Percentiles rank a stretch among this genome's conserved stretches.
Evolutionary conservation across 2,113 vertebrate genomes (phyloP).

Genomic region (Gallinago media): DNA sequence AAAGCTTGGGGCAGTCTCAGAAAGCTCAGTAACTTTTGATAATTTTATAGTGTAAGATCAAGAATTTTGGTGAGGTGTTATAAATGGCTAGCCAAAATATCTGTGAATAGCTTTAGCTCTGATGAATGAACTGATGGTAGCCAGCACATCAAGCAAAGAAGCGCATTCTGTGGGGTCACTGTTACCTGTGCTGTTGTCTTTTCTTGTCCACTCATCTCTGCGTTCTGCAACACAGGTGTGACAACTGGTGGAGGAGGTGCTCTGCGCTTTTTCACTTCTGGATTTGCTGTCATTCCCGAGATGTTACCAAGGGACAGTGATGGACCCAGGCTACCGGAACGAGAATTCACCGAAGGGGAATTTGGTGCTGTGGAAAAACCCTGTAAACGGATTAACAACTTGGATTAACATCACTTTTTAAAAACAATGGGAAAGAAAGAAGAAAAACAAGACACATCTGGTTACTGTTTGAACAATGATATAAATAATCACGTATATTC

Average conservation of each 20-base stretch:
- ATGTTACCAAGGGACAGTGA: conserved; percentile 89
- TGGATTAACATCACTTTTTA: conserved; percentile 31
- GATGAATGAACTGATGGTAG: background rate
- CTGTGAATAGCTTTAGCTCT: background rate
- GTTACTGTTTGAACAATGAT: conserved; percentile 45
- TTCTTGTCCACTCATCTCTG: conserved; percentile 38
- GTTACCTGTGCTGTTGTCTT: conserved; percentile 72
- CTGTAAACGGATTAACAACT: conserved; percentile 70
- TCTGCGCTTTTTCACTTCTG: conserved; percentile 88
- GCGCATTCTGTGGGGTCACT: background rate
- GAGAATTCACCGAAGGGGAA: conserved; percentile 75
- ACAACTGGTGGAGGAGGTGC: conserved; percentile 82
- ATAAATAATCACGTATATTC: conserved; percentile 2
- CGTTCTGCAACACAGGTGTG: background rate
- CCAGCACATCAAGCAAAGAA: background rate
- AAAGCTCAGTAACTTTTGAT: background rate
- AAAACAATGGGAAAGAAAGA: conserved; percentile 46
- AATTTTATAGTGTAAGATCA: background rate
- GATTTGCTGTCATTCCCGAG: conserved; percentile 81
- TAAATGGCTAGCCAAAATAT: background rate
- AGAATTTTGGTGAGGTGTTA: background rate
- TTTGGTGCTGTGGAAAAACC: conserved; percentile 77
- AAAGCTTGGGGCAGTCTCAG: background rate
- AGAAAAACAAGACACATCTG: conserved; percentile 50
- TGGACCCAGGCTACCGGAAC: conserved; percentile 80